Base-by-base conservation (phyloP, 2,888 invertebrate species). In the Vannuccia rotundouncinata region DNA sequence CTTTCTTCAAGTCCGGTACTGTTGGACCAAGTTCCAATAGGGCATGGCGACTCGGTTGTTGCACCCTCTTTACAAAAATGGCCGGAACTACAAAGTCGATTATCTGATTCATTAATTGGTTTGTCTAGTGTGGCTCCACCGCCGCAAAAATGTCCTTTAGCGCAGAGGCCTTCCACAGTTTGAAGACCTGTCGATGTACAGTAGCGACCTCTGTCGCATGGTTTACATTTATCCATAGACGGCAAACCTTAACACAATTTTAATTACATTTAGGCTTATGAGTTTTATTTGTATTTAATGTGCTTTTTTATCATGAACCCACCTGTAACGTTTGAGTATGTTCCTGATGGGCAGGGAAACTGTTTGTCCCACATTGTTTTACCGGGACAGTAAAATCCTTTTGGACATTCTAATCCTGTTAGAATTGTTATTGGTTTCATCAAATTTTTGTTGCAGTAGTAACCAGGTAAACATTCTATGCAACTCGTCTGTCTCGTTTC, bases 381-480 rank as follows among this genome's bases (percentile, higher is more conserved):
- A 17, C 10, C 45, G 10, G 45, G 86, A 79, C 86, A 86, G 82
- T 85, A 86, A 79, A 84, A 84, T 22, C 86, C 86, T 1, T 74
- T 79, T 0, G 85, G 85, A 81, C 86, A 86, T 59, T 83, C 83
- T 77, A 82, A 83, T 83, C 82, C 81, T 10, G 83, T 82, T 31
- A 85, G 83, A 79, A 83, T 84, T 17, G 85, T 84, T 1, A 85
- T 83, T 80, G 17, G 83, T n/a, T n/a, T n/a, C n/a, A n/a, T n/a
- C n/a, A n/a, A n/a, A n/a, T n/a, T n/a, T 82, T 84, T 85, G 83
- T 86, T 85, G 83, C 86, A 86, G 82, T 82, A 86, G 80, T 85
- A 85, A 10, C 85, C 86, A 85, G 79, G 10, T 13, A 5, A n/a
- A 27, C 73, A 73, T 10, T n/a, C 73, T 10, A 13, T 73, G 73